Evolutionary conservation across 2,888 invertebrate species (phyloP).

Genomic region (Zhuqinia jingwanae): DNA sequence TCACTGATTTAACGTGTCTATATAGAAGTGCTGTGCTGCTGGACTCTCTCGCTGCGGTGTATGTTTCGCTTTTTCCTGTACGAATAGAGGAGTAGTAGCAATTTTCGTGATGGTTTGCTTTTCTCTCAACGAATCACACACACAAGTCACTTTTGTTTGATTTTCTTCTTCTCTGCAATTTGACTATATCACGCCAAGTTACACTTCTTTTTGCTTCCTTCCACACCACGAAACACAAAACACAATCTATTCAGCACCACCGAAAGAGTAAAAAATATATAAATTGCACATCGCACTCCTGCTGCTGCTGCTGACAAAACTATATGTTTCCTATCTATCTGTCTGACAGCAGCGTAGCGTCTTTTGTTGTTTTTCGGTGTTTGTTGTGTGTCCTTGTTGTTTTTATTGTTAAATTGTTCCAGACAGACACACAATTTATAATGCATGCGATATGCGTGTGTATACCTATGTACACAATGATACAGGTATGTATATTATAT

Average conservation of each 20-base stretch:
- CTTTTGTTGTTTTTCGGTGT: not conserved
- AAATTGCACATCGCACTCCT: slow-evolving; percentile 17
- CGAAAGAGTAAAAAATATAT: not conserved
- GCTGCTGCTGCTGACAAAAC: no score
- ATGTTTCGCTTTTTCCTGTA: no score
- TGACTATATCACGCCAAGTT: slow-evolving; percentile 10
- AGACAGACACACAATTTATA: not conserved
- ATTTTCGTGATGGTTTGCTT: not conserved
- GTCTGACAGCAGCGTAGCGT: not conserved
- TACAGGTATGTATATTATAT: not conserved
- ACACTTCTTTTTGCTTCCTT: not conserved
- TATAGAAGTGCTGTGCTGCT: not conserved
- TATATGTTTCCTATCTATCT: no score
- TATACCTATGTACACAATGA: no score
- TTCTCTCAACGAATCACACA: no score
- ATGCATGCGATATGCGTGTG: no score
- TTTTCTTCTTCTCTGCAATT: not conserved
- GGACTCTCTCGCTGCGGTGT: not conserved
- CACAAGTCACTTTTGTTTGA: not conserved
- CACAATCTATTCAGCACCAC: not conserved
- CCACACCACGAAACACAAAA: not conserved
- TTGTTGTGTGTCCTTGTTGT: no score
- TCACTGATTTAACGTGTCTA: no score
- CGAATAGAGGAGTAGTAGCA: no score
- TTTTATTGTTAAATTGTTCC: slow-evolving; percentile 35